These are phyloP conservation scores for Odontamblyopus rebecca DNA, from an alignment of 2,797 vertebrate genomes.

Conservation along the genomic window DNA sequence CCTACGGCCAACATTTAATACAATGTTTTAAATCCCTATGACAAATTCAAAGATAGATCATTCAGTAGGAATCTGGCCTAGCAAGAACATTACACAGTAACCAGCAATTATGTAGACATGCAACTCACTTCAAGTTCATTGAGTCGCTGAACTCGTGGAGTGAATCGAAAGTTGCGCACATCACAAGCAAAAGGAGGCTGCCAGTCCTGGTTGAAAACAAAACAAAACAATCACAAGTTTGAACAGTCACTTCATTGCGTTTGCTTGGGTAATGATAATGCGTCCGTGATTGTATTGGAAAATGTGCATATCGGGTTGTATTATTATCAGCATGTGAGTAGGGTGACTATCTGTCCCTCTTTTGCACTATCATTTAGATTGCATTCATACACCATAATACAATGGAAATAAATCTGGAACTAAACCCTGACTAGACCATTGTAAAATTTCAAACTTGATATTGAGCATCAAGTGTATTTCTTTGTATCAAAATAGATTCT, in stretches of 20 bases:
- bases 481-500: too few species aligned
- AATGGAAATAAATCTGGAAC: too few species aligned
- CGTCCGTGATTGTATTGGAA: background rate
- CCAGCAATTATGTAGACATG: background rate
- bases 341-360: too few species aligned
- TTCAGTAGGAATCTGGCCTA: too few species aligned
- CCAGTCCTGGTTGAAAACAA: conserved; percentile 85
- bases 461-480: too few species aligned
- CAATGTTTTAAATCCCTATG: too few species aligned
- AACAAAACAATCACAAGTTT: background rate
- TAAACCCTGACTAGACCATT: too few species aligned
- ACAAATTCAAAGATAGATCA: too few species aligned
- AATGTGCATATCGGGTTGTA: background rate
- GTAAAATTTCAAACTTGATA: too few species aligned
- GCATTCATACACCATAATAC: too few species aligned
- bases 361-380: too few species aligned
- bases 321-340: background rate
- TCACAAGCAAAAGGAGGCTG: conserved; percentile 98
- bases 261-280: background rate
- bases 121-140: conserved; percentile 95
- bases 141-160: conserved; percentile 92
- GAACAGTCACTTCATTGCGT: background rate
- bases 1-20: too few species aligned
- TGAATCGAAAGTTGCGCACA: conserved; percentile 95
- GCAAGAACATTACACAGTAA: background rate